Base-by-base conservation (phyloP, 1,140 invertebrate species). In the Mesaphorura yosii region DNA sequence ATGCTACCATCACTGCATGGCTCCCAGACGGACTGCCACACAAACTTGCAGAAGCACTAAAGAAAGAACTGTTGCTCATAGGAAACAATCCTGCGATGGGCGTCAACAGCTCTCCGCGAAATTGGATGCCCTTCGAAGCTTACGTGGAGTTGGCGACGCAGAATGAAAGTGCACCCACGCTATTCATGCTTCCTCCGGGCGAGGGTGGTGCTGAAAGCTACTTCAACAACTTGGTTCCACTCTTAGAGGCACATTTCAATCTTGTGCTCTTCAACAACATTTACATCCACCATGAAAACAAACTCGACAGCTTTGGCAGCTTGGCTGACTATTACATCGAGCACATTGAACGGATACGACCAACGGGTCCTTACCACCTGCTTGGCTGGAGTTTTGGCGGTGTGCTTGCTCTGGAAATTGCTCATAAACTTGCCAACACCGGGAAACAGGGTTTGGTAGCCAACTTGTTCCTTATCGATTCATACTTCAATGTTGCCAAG, bases 371-470 rank as follows among this genome's bases (percentile, higher is more conserved):
- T 10, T 34, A 45, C 12, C 23, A 40, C 20, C 17, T 53, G 2
- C 20, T 27, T 19, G 51, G 51, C 20, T 53, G 51, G 51, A 40
- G 40, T 15, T 53, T 53, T 26, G 51, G 51, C n/a, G 51, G 51
- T 23, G 29, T 53, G 6, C n/a, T 53, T 15, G 40, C 51, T 17
- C 23, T 45, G 1, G 51, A 53, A 53, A 46, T 53, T 14, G 27
- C 51, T 1, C 12, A 19, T 34, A 41, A 45, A 17, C 17, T 53
- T 2, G 27, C 15, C 10, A 6, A 28, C 10, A 41, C 15, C 6
- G 25, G 25, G n/a, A 26, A 37, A 12, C 20, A 34, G 25, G n/a
- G n/a, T n/a, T n/a, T n/a, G n/a, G 40, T 46, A 6, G 25, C 23
- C 6, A 42, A 6, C 6, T 22, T 42, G 10, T 10, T 42, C 17